Evolutionary conservation across 1,140 invertebrate genomes (phyloP).

Genomic region (Drosophila funebris): DNA sequence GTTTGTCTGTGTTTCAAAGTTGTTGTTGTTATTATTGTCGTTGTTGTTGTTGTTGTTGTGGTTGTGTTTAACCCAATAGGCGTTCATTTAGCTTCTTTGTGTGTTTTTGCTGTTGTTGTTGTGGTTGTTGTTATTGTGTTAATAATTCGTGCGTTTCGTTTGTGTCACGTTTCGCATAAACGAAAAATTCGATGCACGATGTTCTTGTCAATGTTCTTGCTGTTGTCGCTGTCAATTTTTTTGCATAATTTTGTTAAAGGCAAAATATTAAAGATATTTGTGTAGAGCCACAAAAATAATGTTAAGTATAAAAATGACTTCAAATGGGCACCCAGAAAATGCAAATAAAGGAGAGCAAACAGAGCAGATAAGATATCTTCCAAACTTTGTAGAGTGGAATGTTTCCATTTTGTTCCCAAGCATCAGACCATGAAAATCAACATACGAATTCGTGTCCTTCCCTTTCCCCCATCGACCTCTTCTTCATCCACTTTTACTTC

Average conservation of each 20-base stretch:
- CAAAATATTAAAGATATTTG: conserved; percentile 31
- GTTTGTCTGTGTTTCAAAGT: conserved; percentile 37
- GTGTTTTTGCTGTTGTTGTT: conserved; percentile 18
- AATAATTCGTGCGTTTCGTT: conserved; percentile 76
- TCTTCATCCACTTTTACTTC: neutral
- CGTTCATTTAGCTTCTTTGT: conserved; percentile 54
- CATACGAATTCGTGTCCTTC: conserved; percentile 50
- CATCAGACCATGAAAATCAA: conserved; percentile 77
- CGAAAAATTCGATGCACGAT: conserved; percentile 58
- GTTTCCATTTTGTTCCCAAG: conserved; percentile 77
- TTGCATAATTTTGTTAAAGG: conserved; percentile 56
- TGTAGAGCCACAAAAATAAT: conserved; percentile 1
- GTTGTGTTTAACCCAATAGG: conserved; percentile 70
- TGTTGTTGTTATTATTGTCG: neutral
- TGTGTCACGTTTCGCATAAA: conserved; percentile 71
- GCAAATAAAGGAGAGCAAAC: conserved; percentile 26
- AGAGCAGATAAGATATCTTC: conserved; percentile 65
- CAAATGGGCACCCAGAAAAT: conserved; percentile 23
- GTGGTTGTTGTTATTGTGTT: conserved; percentile 51
- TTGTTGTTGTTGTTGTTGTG: conserved; percentile 21
- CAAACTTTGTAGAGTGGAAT: conserved; percentile 58
- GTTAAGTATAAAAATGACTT: conserved; percentile 34
- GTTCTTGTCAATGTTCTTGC: conserved; percentile 39
- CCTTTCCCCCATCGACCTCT: conserved; percentile 6
- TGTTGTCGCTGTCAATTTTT: conserved; percentile 53